Evolutionary conservation across 2,888 invertebrate genomes (phyloP).

Genomic region (Drosophila anomalata): DNA sequence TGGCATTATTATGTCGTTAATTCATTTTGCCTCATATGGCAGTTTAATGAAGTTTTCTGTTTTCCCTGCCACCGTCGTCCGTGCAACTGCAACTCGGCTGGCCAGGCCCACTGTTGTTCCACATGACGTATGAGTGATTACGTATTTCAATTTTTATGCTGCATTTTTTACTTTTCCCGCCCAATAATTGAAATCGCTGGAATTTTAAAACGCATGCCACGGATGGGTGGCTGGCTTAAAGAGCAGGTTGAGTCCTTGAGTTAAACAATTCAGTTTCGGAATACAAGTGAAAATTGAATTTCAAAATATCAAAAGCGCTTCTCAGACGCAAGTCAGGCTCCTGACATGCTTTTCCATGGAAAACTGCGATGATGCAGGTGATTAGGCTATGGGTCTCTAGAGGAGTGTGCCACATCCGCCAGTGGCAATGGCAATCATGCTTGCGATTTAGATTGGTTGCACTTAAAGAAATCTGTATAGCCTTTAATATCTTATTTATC

Average conservation of each 20-base stretch:
- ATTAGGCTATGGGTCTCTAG: conserved; percentile 50
- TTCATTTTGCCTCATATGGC: conserved; percentile 69
- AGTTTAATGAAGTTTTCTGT: conserved; percentile 60
- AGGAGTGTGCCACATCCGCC: conserved; percentile 35
- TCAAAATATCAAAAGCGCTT: conserved; percentile 19
- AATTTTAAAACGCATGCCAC: conserved; percentile 7
- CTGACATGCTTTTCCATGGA: conserved; percentile 38
- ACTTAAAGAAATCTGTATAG: conserved; percentile 11
- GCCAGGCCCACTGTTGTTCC: conserved; percentile 5
- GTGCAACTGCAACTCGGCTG: not conserved
- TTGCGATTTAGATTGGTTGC: conserved; percentile 12
- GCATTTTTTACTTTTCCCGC: not conserved
- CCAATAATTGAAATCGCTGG: not conserved
- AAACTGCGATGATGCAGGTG: conserved; percentile 45
- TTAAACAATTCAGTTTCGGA: conserved; percentile 22
- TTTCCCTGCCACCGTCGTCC: conserved; percentile 2
- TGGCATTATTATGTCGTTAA: conserved; percentile 65
- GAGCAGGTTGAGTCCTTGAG: conserved; percentile 13
- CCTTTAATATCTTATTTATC: too few relatives aligned
- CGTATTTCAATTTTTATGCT: conserved; percentile 26
- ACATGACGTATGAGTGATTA: conserved; percentile 54
- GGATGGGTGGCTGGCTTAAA: not conserved
- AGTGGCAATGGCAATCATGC: conserved; percentile 9
- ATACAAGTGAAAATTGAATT: conserved; percentile 21
- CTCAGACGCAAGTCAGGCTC: conserved; percentile 32